phyloP scores from a whole-genome alignment of 2,113 vertebrate genomes.

The Lasiurus cinereus region DNA sequence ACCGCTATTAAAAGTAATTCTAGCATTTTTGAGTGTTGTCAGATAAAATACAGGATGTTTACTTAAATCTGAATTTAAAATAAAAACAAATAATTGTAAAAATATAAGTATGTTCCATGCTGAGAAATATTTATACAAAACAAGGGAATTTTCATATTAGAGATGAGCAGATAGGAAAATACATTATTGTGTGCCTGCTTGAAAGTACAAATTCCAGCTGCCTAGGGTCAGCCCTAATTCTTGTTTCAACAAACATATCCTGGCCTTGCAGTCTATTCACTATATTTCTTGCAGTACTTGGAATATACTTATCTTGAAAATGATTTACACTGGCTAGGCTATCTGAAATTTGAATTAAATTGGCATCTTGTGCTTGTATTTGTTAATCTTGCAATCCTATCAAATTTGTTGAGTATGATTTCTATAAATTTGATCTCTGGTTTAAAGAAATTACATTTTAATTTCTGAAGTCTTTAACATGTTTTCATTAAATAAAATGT shows the following conservation, averaged over 20 bases:
- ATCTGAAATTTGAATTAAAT: neutral
- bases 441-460: conserved; percentile 68
- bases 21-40: neutral
- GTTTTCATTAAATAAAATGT: conserved; percentile 56
- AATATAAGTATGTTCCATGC: neutral
- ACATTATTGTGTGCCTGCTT: conserved; percentile 70
- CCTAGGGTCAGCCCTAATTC: conserved; percentile 64
- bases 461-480: conserved; percentile 49
- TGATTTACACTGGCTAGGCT: neutral
- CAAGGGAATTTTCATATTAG: conserved; percentile 66
- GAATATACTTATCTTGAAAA: neutral
- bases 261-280: neutral
- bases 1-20: conserved; percentile 54
- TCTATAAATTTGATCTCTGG: neutral
- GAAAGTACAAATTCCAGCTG: conserved; percentile 55
- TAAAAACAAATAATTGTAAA: neutral
- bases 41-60: neutral
- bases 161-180: conserved; percentile 77
- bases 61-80: conserved; percentile 23
- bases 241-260: conserved; percentile 28
- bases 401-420: neutral
- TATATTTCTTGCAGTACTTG: neutral
- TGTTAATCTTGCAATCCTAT: neutral
- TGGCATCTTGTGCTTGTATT: neutral
- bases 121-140: conserved; percentile 61